Base-by-base conservation (phyloP, 2,797 vertebrate genomes). In the Rhynchotus rufescens region DNA sequence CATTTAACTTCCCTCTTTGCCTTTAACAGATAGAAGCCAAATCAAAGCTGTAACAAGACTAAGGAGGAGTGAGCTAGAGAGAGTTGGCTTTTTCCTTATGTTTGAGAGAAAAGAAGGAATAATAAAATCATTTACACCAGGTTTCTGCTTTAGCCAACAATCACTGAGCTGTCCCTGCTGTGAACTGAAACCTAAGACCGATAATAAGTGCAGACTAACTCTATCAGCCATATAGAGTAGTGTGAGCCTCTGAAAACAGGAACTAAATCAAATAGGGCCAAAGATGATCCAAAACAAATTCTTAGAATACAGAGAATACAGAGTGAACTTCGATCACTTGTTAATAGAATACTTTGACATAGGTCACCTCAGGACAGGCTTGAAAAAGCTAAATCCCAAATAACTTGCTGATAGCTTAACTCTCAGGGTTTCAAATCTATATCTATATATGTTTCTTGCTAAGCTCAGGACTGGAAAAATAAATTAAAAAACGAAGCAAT, bases 191-290 rank as follows among this genome's bases (percentile, higher is more conserved):
- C 87, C 86, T 86, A 88, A 93, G 93, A 89, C 86, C 85, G 95
- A 95, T 94, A 97, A 96, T 95, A 93, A 90, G 94, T 79, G 86
- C 95, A 94, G 93, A 56, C 80, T 95, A 87, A 93, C 92, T 90
- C 61, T 89, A 74, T 97, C 74, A 84, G 45, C 72, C 57, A 64
- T 62, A 78, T 77, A 87, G 59, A 93, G 68, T 91, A 94, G 80
- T 94, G 86, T 95, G 77, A 44, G 54, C 1, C 0, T 86, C 92
- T 90, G 88, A 88, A 94, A 96, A 97, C 91, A 93, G 91, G 96
- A 96, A 84, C 95, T 92, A 95, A 96, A 95, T 77, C 80, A 92
- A 96, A 51, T 67, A 71, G 59, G 88, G 88, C 67, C 79, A 89
- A 84, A 94, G 83, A 92, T 30, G 57, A 45, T 60, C 73, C 23